Evolutionary conservation across 1,140 invertebrate species (phyloP).

Genomic region (Hylyphantes graminicola): DNA sequence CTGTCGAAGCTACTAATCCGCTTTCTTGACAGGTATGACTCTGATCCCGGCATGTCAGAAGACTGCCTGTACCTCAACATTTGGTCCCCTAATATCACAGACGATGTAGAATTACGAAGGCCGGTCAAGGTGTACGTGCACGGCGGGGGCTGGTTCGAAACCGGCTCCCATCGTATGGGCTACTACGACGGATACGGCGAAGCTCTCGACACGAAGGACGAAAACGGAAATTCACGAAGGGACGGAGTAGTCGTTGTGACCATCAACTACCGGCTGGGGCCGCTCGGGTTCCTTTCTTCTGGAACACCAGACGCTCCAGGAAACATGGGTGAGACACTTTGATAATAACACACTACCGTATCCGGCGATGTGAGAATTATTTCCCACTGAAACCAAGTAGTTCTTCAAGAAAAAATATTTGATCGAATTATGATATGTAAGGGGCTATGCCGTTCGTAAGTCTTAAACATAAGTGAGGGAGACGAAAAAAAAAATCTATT

Average conservation of each 20-base stretch:
- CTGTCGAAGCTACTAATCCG: too few relatives aligned
- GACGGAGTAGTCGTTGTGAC: constrained; percentile 5
- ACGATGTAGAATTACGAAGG: too few relatives aligned
- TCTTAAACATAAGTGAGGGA: too few relatives aligned
- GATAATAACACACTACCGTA: too few relatives aligned
- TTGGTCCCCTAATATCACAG: constrained; percentile 59
- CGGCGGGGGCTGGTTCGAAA: background rate
- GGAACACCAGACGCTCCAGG: background rate
- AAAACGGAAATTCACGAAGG: too few relatives aligned
- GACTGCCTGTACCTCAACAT: constrained; percentile 66
- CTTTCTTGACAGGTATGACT: background rate
- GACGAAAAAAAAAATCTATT: too few relatives aligned
- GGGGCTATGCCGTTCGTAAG: background rate
- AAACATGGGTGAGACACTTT: background rate
- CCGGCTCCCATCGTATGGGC: background rate
- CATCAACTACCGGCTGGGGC: constrained; percentile 24
- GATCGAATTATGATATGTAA: background rate
- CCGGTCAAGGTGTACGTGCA: background rate
- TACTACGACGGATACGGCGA: background rate
- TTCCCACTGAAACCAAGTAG: too few relatives aligned
- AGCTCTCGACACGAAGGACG: background rate
- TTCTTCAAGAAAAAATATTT: background rate
- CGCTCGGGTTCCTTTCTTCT: constrained; percentile 13
- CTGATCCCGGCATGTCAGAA: constrained; percentile 5
- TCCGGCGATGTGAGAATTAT: too few relatives aligned